phyloP scores from a whole-genome alignment of 2,888 invertebrate species.

The Parnassius glacialis region DNA sequence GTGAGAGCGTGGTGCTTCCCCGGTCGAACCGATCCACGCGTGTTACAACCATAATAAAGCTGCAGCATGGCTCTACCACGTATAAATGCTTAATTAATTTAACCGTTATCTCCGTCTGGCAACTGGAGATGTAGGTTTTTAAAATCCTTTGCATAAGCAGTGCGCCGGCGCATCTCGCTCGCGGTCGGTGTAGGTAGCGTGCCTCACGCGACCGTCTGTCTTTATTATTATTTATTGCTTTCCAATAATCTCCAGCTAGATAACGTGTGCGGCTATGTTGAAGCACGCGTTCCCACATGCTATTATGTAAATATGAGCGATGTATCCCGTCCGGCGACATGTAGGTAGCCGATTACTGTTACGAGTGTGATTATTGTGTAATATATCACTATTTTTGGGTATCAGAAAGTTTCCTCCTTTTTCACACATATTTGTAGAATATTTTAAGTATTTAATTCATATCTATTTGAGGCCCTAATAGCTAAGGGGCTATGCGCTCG shows the following conservation, averaged over 20 bases:
- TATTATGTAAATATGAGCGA: slow-evolving; percentile 29
- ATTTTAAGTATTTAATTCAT: no score
- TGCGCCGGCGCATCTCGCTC: slow-evolving; percentile 24
- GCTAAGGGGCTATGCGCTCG: no score
- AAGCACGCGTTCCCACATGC: slow-evolving; percentile 20
- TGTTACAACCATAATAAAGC: no score
- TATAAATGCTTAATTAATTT: not conserved
- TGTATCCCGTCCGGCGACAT: slow-evolving; percentile 41
- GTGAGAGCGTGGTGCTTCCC: no score
- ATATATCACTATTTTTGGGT: not conserved
- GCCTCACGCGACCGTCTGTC: slow-evolving; percentile 68
- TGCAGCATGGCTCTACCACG: no score
- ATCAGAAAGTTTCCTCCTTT: no score
- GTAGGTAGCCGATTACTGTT: slow-evolving; percentile 14
- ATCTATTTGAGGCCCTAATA: no score
- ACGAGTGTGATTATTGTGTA: slow-evolving; percentile 8
- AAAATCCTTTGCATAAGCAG: slow-evolving; percentile 25
- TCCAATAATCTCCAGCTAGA: slow-evolving; percentile 66
- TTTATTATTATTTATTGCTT: slow-evolving; percentile 78
- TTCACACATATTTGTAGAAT: no score
- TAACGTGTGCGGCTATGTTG: slow-evolving; percentile 50
- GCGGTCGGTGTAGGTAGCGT: slow-evolving; percentile 69
- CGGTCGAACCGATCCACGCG: no score
- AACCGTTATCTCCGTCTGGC: slow-evolving; percentile 24
- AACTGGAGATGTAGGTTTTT: slow-evolving; percentile 31